Conservation (phyloP, 2,797 vertebrate genomes). For the Anniella stebbinsi region DNA sequence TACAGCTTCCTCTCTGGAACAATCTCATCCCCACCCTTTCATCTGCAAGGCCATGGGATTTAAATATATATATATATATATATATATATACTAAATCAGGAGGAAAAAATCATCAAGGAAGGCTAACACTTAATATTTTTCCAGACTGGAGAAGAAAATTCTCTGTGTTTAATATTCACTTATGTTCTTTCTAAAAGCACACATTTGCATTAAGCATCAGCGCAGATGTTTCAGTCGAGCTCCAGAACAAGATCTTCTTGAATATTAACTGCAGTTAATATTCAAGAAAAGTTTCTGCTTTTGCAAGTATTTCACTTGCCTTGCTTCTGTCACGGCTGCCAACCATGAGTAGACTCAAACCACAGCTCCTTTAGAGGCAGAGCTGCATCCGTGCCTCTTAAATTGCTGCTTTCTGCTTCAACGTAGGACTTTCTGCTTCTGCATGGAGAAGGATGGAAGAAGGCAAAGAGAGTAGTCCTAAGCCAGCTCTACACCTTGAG, state of each 20-base stretch:
- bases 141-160: conserved; percentile 8
- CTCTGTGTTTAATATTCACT: neutral
- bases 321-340: too few species aligned
- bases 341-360: too few species aligned
- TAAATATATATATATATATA: neutral
- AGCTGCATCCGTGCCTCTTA: too few species aligned
- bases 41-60: neutral
- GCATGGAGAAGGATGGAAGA: too few species aligned
- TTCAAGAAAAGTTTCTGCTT: too few species aligned
- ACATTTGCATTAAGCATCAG: conserved; percentile 51
- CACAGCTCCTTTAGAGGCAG: too few species aligned
- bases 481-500: too few species aligned
- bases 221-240: conserved; percentile 7
- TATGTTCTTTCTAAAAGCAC: conserved; percentile 34
- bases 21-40: neutral
- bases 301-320: too few species aligned
- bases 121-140: neutral
- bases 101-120: too few species aligned
- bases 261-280: conserved; percentile 40
- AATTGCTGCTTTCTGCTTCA: too few species aligned
- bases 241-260: conserved; percentile 34
- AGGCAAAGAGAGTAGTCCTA: too few species aligned
- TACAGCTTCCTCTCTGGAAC: neutral
- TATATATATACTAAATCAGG: conserved; percentile 22
- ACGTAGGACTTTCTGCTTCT: too few species aligned